Percentiles rank a stretch among this genome's conserved stretches.
These are phyloP conservation scores for Odontophorus gujanensis DNA, from an alignment of 2,113 vertebrate species.

Conservation along the genomic window DNA sequence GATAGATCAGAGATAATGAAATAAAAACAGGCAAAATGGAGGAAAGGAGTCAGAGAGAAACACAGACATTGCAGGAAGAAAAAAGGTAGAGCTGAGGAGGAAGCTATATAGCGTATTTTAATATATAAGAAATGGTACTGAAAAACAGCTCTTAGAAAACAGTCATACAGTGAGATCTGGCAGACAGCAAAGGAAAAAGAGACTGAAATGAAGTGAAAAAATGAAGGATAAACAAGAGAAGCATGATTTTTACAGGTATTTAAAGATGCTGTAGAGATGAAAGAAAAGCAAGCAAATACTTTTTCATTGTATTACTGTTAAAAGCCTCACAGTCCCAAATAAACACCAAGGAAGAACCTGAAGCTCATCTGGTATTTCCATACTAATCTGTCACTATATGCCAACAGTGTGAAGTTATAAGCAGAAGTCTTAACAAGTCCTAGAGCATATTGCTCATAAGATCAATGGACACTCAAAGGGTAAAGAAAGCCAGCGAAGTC, in stretches of 20 bases:
- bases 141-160: not conserved
- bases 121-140: not conserved
- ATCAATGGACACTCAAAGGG: conserved; percentile 10
- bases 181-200: not conserved
- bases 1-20: not conserved
- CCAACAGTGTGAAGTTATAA: not conserved
- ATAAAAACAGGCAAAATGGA: conserved; percentile 5
- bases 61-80: not conserved
- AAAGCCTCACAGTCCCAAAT: not conserved
- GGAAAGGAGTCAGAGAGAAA: not conserved
- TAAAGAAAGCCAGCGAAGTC: not conserved
- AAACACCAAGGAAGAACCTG: not conserved
- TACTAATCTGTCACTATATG: not conserved
- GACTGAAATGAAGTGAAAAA: not conserved
- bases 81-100: not conserved
- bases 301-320: not conserved
- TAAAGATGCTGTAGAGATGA: not conserved
- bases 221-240: not conserved
- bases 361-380: not conserved
- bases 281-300: not conserved
- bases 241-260: not conserved
- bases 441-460: not conserved
- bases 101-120: not conserved
- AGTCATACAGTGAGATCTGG: not conserved
- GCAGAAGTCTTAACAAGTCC: not conserved